Evolutionary conservation across 1,140 invertebrate genomes (phyloP), one percentile per base, ranked within the genome.

Genomic region (Asbolus verrucosus): DNA sequence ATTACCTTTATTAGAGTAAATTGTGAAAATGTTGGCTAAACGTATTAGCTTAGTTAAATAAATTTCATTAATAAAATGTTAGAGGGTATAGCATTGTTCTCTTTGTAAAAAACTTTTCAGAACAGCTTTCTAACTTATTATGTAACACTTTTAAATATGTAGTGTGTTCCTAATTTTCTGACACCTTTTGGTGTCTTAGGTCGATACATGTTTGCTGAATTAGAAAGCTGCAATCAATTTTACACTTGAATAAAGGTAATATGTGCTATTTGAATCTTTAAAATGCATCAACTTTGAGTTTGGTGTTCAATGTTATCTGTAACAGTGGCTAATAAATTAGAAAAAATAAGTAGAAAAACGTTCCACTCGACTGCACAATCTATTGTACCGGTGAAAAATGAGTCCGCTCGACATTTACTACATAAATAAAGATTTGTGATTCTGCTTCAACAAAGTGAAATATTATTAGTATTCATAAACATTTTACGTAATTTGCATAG

Each of bases 371-470:
- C 19, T 54, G 46, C 46, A 14, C 46, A 54, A 54, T 54, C 27
- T 54, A 54, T 54, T 54, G 21, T 54, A 21, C 21, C 46, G 46
- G 46, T 54, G 46, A 54, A 54, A 54, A 54, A 54, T 54, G 46
- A 54, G 46, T n/a, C 19, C 11, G 11, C 19, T 54, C 21, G 46
- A 21, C 46, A 54, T 54, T 54, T 54, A 54, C 46, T 54, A 54
- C 46, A 54, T 54, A 54, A 54, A 54, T 54, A 54, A 54, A 54
- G 46, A 54, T 54, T 54, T 54, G 46, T 54, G 46, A 54, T 54
- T 54, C 46, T 14, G 27, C 18, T 24, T 19, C 21, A 54, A 27
- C 19, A 43, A 54, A 54, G 27, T 21, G 27, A 54, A 54, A 54
- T 27, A 54, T 54, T 19, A 19, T 13, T 15, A 50, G 5, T 50